Evolutionary conservation across 2,113 vertebrate genomes (phyloP).

Genomic region (Castor canadensis): DNA sequence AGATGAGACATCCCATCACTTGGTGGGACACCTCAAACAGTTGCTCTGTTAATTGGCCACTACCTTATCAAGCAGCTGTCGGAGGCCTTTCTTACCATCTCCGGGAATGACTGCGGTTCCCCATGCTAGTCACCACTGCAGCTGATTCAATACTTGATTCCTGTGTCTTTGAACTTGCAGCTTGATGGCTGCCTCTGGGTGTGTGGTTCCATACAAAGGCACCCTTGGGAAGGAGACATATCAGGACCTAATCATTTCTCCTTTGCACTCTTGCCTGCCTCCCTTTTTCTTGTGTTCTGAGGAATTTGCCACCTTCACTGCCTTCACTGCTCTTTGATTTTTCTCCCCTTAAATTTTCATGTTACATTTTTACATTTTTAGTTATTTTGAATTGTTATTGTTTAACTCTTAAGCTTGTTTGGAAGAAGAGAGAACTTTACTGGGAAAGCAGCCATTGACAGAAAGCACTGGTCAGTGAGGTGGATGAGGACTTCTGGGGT

Average conservation of each 20-base stretch:
- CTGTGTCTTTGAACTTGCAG: slow-evolving; percentile 1
- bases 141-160: not conserved
- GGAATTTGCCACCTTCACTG: not conserved
- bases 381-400: not conserved
- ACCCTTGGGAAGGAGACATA: not conserved
- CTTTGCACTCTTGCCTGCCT: not conserved
- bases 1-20: not conserved
- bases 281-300: not conserved
- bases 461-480: not conserved
- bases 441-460: not conserved
- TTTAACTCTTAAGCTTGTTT: not conserved
- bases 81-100: not conserved
- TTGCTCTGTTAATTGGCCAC: slow-evolving; percentile 47
- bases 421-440: not conserved
- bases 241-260: not conserved
- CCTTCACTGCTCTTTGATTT: not conserved
- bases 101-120: not conserved
- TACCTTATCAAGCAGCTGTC: not conserved
- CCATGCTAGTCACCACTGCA: accelerated
- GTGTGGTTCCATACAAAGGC: not conserved
- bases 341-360: not conserved
- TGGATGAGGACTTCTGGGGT: not conserved
- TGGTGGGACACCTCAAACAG: not conserved
- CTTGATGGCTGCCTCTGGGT: accelerated
- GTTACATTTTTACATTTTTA: not conserved